Conservation (phyloP, 1,140 invertebrate species). For the Trissolcus basalis region DNA sequence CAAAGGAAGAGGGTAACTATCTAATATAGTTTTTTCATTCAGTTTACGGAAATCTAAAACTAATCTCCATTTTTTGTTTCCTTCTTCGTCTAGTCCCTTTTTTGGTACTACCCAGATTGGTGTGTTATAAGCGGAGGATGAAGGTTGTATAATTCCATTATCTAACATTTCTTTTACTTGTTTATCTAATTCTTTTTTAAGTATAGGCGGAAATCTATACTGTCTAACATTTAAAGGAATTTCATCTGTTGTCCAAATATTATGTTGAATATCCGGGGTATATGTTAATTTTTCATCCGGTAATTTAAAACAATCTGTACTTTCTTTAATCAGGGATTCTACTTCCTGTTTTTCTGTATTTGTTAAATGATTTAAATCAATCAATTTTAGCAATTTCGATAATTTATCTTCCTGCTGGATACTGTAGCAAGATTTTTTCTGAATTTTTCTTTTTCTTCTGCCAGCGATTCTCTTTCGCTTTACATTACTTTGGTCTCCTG, state of each 20-base stretch:
- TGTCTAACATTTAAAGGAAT: background rate
- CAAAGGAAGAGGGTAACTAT: background rate
- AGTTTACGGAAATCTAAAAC: background rate
- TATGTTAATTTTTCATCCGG: background rate
- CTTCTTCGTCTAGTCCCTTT: background rate
- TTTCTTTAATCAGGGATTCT: background rate
- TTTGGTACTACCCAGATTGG: background rate
- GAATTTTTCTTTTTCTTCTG: background rate
- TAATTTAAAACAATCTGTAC: background rate
- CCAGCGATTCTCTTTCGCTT: background rate
- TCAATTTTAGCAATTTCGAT: background rate
- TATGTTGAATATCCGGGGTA: background rate
- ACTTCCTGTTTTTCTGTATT: background rate
- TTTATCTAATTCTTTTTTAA: background rate
- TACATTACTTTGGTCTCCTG: background rate
- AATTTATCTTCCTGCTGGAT: background rate
- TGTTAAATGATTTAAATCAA: background rate
- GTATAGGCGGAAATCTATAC: background rate
- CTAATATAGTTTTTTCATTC: background rate
- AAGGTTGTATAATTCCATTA: background rate
- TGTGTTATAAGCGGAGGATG: background rate
- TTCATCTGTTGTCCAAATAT: background rate
- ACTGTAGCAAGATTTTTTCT: background rate
- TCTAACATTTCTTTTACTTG: background rate
- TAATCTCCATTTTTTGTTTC: background rate